A percentile compares a stretch with the other conserved stretches of the same genome.
Conservation (phyloP, 2,113 vertebrate species). For the Hippocampus mohnikei region DNA sequence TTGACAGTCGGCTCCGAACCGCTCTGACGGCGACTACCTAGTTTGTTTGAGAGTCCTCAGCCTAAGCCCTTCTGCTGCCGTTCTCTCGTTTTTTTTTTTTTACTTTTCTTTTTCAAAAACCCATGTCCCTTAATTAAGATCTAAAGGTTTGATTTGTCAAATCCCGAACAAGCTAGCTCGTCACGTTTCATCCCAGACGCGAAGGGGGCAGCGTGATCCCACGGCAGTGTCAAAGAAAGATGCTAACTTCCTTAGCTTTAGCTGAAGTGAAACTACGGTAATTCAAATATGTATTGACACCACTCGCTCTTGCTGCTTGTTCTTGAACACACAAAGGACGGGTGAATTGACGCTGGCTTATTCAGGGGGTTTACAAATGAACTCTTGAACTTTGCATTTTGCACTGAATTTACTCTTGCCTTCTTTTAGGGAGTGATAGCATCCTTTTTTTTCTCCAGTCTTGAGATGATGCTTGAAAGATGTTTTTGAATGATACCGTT, state of each 20-base stretch:
- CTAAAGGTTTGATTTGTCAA: conserved; percentile 4
- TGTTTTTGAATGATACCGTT: background rate
- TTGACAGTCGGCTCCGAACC: too few relatives aligned
- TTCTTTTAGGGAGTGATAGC: conserved; percentile 29
- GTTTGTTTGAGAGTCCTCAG: too few relatives aligned
- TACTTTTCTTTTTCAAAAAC: background rate
- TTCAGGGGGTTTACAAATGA: background rate
- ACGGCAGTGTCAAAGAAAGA: background rate
- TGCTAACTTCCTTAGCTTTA: background rate
- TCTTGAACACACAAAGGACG: background rate
- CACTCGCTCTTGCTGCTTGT: too few relatives aligned
- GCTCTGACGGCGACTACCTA: too few relatives aligned
- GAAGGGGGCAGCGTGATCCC: background rate
- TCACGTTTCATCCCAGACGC: background rate
- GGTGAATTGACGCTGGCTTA: background rate
- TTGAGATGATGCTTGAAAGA: background rate
- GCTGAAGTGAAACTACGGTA: background rate
- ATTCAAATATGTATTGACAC: too few relatives aligned
- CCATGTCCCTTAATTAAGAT: background rate
- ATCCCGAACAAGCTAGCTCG: background rate
- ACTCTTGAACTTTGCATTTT: conserved; percentile 47
- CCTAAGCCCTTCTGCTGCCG: background rate
- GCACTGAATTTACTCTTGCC: conserved; percentile 49
- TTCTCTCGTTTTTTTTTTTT: background rate
- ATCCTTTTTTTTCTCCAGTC: conserved; percentile 3